A percentile compares a stretch with the other conserved stretches of the same genome.
phyloP scores from a whole-genome alignment of 2,113 vertebrate genomes.

The Lampris incognitus region DNA sequence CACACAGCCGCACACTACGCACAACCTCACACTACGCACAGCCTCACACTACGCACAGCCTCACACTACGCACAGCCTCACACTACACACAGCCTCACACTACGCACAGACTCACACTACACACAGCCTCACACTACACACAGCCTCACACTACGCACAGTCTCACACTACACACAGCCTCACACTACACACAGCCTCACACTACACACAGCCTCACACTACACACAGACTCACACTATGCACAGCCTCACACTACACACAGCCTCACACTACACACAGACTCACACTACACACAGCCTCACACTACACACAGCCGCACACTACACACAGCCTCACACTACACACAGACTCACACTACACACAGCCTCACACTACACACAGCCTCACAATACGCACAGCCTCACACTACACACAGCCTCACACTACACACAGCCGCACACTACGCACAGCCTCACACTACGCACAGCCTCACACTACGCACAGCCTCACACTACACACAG shows the following conservation, averaged over 20 bases:
- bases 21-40: constrained; percentile 24
- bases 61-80: constrained; percentile 50
- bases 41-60: constrained; percentile 25
- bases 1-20: constrained; percentile 24
- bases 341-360: neutral
- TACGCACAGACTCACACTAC: too few species aligned
- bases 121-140: too few species aligned
- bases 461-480: neutral
- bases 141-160: too few species aligned
- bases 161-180: too few species aligned
- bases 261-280: constrained; percentile 59
- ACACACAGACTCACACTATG: too few species aligned
- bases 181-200: too few species aligned
- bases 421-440: constrained; percentile 1
- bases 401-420: constrained; percentile 1
- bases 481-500: constrained; percentile 3
- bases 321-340: constrained; percentile 10
- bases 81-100: too few species aligned
- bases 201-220: too few species aligned
- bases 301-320: constrained; percentile 32
- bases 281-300: constrained; percentile 53
- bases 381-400: neutral
- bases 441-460: neutral
- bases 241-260: constrained; percentile 47
- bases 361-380: neutral